Conservation (phyloP, 2,797 vertebrate species). For the Trematomus bernacchii region DNA sequence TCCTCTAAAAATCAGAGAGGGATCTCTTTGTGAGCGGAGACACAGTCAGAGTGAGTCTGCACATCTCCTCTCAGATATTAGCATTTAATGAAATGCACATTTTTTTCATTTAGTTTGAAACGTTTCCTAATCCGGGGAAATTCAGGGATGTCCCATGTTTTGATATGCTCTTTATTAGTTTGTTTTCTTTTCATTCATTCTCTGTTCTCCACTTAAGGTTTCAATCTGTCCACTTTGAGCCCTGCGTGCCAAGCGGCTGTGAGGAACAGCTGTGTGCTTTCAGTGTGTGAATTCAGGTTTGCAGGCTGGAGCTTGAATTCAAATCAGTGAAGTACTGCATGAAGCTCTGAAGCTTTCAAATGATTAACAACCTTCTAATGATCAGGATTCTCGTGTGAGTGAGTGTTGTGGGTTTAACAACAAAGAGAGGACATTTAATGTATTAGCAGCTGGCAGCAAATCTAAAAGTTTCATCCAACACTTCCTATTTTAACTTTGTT, state of each 20-base stretch:
- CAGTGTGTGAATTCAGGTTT: constrained; percentile 22
- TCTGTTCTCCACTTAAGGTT: constrained; percentile 85
- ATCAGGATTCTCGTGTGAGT: constrained; percentile 16
- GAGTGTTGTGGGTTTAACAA: background rate
- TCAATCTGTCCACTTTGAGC: constrained; percentile 84
- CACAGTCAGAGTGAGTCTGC: constrained; percentile 60
- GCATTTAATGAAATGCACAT: constrained; percentile 97
- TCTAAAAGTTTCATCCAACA: constrained; percentile 67
- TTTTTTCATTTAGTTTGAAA: constrained; percentile 91
- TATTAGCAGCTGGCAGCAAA: constrained; percentile 51
- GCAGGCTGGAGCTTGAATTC: constrained; percentile 6
- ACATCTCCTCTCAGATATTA: constrained; percentile 90
- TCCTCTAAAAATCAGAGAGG: constrained; percentile 58
- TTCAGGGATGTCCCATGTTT: constrained; percentile 88
- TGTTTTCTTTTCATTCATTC: constrained; percentile 95
- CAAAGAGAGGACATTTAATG: constrained; percentile 29
- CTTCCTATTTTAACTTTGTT: constrained; percentile 68
- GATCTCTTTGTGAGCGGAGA: constrained; percentile 58
- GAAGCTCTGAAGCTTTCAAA: constrained; percentile 7
- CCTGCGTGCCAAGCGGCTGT: constrained; percentile 71
- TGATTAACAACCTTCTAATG: constrained; percentile 33
- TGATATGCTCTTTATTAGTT: constrained; percentile 91
- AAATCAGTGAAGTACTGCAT: background rate
- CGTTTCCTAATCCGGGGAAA: constrained; percentile 88
- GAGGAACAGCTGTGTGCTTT: constrained; percentile 36